A percentile compares a stretch with the other conserved stretches of the same genome.
Conservation (phyloP, 2,888 invertebrate species). For the Cancer borealis region DNA sequence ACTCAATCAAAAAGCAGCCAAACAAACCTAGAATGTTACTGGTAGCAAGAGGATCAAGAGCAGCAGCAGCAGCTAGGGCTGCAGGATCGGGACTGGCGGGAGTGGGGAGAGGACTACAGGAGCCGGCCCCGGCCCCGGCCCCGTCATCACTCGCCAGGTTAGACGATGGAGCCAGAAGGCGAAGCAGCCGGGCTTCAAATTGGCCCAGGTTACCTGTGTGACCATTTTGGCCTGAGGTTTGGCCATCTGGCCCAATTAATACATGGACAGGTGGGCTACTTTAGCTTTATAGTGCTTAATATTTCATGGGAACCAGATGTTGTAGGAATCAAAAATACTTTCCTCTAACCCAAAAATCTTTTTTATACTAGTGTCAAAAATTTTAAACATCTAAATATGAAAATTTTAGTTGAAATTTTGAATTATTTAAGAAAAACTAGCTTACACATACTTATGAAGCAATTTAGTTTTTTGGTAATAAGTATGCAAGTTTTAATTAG, state of each 20-base stretch:
- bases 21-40: constrained; percentile 75
- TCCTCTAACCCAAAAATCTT: background rate
- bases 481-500: background rate
- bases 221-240: constrained; percentile 57
- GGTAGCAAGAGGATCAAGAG: constrained; percentile 72
- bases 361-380: background rate
- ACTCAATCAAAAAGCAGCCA: constrained; percentile 63
- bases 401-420: background rate
- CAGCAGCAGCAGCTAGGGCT: constrained; percentile 50
- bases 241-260: constrained; percentile 64
- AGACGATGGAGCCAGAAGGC: constrained; percentile 68
- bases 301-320: background rate
- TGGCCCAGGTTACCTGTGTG: constrained; percentile 72
- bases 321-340: background rate
- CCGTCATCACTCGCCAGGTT: constrained; percentile 51
- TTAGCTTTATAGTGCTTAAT: background rate
- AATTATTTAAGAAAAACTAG: background rate
- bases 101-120: constrained; percentile 51
- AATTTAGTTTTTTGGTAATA: background rate
- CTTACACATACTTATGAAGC: background rate
- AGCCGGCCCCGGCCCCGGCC: constrained; percentile 57
- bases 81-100: constrained; percentile 58
- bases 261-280: constrained; percentile 53
- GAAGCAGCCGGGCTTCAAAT: constrained; percentile 71
- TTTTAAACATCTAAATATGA: background rate